phyloP scores from a whole-genome alignment of 1,140 invertebrate species.

The Caenorhabditis elegans region WBcel235 BX284606.5:2181001-2181500 shows the following conservation, averaged over 20 bases:
- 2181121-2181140: background rate
- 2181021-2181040: background rate
- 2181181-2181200: background rate
- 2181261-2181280: background rate
- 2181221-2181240: background rate
- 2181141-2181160: background rate
- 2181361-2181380: background rate
- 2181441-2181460: constrained; percentile 6
- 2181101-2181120: background rate
- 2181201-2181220: background rate
- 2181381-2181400: constrained; percentile 11
- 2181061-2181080: background rate
- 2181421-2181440: constrained; percentile 3
- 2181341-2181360: constrained; percentile 2
- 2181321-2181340: background rate
- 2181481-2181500: background rate
- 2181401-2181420: background rate
- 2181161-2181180: background rate
- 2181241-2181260: background rate
- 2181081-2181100: background rate
- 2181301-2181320: constrained; percentile 7
- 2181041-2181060: background rate
- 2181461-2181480: background rate
- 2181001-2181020: background rate
- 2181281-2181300: background rate